Conservation (phyloP, 2,797 vertebrate species). For the Esox masquinongy region DNA sequence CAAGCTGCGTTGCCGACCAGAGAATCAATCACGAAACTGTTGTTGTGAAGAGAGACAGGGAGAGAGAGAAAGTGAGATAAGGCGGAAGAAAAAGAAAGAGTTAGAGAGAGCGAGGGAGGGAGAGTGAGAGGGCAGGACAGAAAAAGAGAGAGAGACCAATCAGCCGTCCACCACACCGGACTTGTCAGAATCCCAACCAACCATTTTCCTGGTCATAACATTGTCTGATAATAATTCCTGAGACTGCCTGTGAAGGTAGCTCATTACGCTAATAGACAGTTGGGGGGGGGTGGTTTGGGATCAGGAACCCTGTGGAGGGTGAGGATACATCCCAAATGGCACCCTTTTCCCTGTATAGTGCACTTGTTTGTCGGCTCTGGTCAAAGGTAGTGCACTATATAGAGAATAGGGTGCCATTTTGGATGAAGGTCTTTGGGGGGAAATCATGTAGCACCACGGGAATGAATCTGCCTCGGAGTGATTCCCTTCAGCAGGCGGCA, state of each 20-base stretch:
- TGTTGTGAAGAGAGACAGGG: not conserved
- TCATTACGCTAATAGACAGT: not conserved
- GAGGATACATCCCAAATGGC: too few species aligned
- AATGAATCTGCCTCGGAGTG: too few species aligned
- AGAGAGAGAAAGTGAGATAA: not conserved
- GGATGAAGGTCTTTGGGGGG: too few species aligned
- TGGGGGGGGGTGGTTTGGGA: too few species aligned
- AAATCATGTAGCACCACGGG: too few species aligned
- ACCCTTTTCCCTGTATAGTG: too few species aligned
- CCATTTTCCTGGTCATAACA: not conserved
- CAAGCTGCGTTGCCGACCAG: not conserved
- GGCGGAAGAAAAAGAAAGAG: not conserved
- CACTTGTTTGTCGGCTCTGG: too few species aligned
- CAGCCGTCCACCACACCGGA: not conserved
- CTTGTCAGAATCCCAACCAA: not conserved
- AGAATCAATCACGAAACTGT: constrained; percentile 9
- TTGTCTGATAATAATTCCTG: not conserved
- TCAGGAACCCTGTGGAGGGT: too few species aligned
- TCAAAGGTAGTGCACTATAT: too few species aligned
- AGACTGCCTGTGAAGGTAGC: not conserved
- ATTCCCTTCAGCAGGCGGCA: too few species aligned
- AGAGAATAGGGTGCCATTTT: too few species aligned
- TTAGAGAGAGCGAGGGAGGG: too few species aligned
- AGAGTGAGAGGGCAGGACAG: not conserved
- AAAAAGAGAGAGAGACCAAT: not conserved